A percentile compares a stretch with the other conserved stretches of the same genome.
phyloP scores from a whole-genome alignment of 2,797 vertebrate genomes.

The Mus minutoides region DNA sequence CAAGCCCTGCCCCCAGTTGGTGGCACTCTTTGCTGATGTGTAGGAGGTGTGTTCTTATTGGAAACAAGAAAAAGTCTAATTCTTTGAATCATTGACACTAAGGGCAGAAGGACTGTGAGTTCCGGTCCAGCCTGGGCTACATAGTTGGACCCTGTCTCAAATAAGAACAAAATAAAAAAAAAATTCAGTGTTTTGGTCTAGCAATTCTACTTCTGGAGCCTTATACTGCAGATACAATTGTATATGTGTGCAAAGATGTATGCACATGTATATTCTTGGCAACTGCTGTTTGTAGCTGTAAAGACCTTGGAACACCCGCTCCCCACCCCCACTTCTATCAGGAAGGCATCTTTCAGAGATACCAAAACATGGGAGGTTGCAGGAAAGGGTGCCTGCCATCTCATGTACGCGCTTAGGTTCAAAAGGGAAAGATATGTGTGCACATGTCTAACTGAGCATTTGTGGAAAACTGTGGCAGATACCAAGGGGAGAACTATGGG shows the following conservation, averaged over 20 bases:
- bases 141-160: not conserved
- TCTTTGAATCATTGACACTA: not conserved
- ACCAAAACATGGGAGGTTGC: not conserved
- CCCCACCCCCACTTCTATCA: not conserved
- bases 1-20: not conserved
- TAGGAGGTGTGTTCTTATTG: not conserved
- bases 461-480: not conserved
- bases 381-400: not conserved
- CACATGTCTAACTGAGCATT: not conserved
- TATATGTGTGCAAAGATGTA: not conserved
- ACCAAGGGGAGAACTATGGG: not conserved
- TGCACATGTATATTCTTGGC: not conserved
- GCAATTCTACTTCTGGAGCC: not conserved
- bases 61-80: not conserved
- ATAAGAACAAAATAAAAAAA: not conserved
- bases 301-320: not conserved
- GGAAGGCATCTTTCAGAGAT: not conserved
- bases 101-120: not conserved
- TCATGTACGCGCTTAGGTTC: not conserved
- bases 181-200: not conserved
- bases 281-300: not conserved
- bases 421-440: not conserved
- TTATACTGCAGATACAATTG: not conserved
- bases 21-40: not conserved
- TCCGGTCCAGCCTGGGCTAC: not conserved